These are phyloP conservation scores for Pluvialis apricaria DNA, from an alignment of 2,113 vertebrate genomes.

Conservation along the genomic window DNA sequence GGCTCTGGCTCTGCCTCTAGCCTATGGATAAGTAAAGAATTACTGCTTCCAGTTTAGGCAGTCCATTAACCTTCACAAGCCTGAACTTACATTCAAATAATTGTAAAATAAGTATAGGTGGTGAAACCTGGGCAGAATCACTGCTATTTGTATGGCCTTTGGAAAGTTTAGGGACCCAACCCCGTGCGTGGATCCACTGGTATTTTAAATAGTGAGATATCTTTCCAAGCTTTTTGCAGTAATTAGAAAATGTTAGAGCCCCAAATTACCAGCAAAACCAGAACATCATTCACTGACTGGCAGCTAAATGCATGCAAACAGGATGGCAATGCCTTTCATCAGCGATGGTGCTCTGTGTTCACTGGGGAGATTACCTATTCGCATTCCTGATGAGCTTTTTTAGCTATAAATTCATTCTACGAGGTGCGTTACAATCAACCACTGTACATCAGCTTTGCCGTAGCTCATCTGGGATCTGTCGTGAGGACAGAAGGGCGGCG, in stretches of 20 bases:
- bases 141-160: slow-evolving; percentile 44
- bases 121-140: slow-evolving; percentile 40
- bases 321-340: neutral
- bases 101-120: slow-evolving; percentile 63
- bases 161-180: slow-evolving; percentile 31
- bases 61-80: slow-evolving; percentile 73
- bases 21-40: slow-evolving; percentile 51
- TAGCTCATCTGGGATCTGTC: neutral
- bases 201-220: neutral
- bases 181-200: neutral
- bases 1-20: neutral
- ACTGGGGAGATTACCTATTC: neutral
- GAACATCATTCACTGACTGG: neutral
- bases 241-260: neutral
- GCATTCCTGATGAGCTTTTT: neutral
- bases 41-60: slow-evolving; percentile 54
- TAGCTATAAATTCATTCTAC: neutral
- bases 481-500: accelerated
- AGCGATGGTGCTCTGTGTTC: neutral
- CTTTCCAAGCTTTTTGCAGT: neutral
- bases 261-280: neutral
- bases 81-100: slow-evolving; percentile 65
- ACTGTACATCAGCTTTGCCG: neutral
- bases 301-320: neutral
- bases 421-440: neutral